These are phyloP conservation scores for Symphodus melops DNA, from an alignment of 2,113 vertebrate species.

Conservation along the genomic window DNA sequence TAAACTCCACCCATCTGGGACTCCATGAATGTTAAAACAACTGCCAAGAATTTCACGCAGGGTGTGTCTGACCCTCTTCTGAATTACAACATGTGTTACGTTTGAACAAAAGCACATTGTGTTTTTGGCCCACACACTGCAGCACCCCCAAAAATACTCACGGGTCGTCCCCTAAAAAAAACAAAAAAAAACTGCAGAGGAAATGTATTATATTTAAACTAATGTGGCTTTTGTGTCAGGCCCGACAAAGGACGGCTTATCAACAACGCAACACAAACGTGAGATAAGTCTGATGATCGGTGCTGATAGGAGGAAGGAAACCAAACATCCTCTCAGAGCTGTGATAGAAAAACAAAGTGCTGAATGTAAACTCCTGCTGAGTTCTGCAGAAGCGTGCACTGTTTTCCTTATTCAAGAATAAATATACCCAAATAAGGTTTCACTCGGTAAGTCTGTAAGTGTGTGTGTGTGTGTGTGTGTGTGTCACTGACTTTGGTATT, in stretches of 20 bases:
- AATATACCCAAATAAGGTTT: conserved; percentile 79
- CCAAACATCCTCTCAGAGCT: conserved; percentile 14
- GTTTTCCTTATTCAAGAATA: conserved; percentile 64
- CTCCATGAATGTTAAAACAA: conserved; percentile 38
- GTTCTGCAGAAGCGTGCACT: conserved; percentile 18
- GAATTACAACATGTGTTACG: conserved; percentile 40
- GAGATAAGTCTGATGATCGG: background rate
- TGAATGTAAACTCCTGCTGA: conserved; percentile 29
- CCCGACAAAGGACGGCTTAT: background rate
- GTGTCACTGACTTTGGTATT: conserved; percentile 51
- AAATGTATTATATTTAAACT: background rate
- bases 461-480: conserved; percentile 39
- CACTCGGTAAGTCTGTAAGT: conserved; percentile 31
- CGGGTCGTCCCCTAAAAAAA: background rate
- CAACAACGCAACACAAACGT: background rate
- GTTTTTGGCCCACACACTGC: conserved; percentile 7
- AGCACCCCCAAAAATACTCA: background rate
- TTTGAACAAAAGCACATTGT: conserved; percentile 20
- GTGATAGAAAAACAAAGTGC: conserved; percentile 10
- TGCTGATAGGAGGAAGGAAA: background rate
- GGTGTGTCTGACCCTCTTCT: conserved; percentile 52
- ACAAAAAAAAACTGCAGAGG: background rate
- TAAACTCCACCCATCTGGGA: conserved; percentile 36
- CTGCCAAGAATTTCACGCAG: conserved; percentile 50
- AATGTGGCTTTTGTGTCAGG: background rate